Evolutionary conservation across 53 echinoderm and acorn worm species (phyloP), one percentile per base, ranked within the genome.

Genomic region (Luidia sarsii): DNA sequence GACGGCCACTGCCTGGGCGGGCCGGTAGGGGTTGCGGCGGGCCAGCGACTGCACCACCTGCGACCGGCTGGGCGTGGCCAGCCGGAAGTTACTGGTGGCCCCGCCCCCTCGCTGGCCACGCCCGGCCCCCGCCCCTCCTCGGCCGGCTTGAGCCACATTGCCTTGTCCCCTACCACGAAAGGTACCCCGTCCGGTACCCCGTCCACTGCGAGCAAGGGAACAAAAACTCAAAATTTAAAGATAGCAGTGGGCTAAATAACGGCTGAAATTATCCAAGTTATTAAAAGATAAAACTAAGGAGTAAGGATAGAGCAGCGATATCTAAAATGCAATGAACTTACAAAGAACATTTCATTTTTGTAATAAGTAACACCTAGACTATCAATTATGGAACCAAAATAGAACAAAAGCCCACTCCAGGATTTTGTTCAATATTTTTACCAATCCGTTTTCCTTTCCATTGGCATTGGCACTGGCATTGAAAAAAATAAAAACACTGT

Each of bases 31-130:
- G 11, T 60, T 70, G 57, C 46, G 83, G 46, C 83, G 57, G 2
- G 59, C 50, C 71, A 83, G 45, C 14, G 83, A 83, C 27, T 70
- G 71, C 70, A 61, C 45, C 28, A 83, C 83, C 29, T 83, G 83
- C 14, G 70, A 43, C 48, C 48, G 33, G 70, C 60, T 64, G 20
- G 83, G 83, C 70, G 70, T 49, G 34, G 61, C 7, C 20, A 46
- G 61, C 61, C 27, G 39, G 75, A 61, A 60, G 61, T 75, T 75
- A 19, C 75, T 61, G 10, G 35, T 61, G n/a, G 38, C 46, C 3
- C 39, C 7, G 18, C 39, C 57, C 21, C 57, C 57, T 56, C 29
- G 50, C 7, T 53, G 36, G 14, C 65, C 66, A 1, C 81, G 24
- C 3, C 50, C 54, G 46, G 65, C 30, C 33, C 85, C 75, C 10